Evolutionary conservation across 2,888 invertebrate genomes (phyloP), one percentile per base, ranked within the genome.

Genomic region (Scaptodrosophila latifasciaeformis): DNA sequence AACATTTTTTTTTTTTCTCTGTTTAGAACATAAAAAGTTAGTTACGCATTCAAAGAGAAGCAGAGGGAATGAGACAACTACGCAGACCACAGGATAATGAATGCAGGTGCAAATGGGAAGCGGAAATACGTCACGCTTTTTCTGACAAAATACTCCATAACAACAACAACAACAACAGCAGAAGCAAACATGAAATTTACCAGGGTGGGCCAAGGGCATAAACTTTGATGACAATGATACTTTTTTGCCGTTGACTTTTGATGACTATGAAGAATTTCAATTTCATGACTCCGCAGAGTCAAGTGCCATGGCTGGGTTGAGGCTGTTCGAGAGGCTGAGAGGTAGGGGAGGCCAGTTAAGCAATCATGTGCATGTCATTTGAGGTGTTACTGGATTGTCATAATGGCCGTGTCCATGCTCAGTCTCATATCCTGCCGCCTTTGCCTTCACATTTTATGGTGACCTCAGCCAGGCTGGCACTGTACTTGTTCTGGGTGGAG

Each of bases 101-200:
- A 66, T 70, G 70, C 72, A 75, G 76, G 72, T 70, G 62, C 66
- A 67, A 82, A 76, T 67, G 74, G 68, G 71, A 76, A 71, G 74
- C 72, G 82, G 70, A 79, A 79, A 71, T 69, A 69, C 65, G 70
- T 75, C 56, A 75, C 76, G 81, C 78, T 75, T 67, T 77, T 80
- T 76, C 62, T 71, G 51, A 45, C 45, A 59, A 58, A 52, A 44
- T 24, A 39, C 45, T 44, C 37, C 7, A 24, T 15, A 21, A 27
- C 39, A 10, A 37, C 10, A 43, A n/a, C n/a, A n/a, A n/a, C n/a
- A n/a, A n/a, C n/a, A 27, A 21, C 15, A 10, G 21, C 6, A 12
- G n/a, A n/a, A n/a, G n/a, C n/a, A n/a, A n/a, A n/a, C n/a, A n/a
- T n/a, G n/a, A n/a, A n/a, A n/a, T n/a, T n/a, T 12, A 10, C 10